Evolutionary conservation across 2,888 invertebrate genomes (phyloP).

Genomic region (Ochropleura leucogaster): DNA sequence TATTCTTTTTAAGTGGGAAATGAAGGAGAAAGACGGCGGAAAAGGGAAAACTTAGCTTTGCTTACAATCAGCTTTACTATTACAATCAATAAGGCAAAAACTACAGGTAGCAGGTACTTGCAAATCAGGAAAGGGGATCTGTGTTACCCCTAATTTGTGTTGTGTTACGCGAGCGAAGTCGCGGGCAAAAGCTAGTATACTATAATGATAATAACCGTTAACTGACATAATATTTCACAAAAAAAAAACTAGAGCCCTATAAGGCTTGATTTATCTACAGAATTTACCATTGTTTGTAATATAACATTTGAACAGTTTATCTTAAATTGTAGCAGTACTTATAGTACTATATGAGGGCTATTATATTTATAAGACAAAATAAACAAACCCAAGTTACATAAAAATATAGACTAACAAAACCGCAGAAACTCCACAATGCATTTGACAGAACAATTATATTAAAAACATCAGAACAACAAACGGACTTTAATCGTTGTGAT

Average conservation of each 20-base stretch:
- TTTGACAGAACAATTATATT: conserved; percentile 29
- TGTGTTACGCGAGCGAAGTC: too few species aligned
- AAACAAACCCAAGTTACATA: conserved; percentile 2
- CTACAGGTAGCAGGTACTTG: too few species aligned
- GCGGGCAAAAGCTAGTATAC: not conserved
- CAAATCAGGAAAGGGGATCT: too few species aligned
- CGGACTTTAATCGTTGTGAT: conserved; percentile 27
- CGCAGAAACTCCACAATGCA: conserved; percentile 13
- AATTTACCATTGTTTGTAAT: not conserved
- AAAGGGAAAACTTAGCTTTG: too few species aligned
- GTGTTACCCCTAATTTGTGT: too few species aligned
- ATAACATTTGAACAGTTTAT: conserved; percentile 4
- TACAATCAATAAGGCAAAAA: too few species aligned
- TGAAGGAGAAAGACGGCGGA: too few species aligned
- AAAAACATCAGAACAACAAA: conserved; percentile 44
- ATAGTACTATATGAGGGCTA: conserved; percentile 7
- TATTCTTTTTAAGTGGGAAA: too few species aligned
- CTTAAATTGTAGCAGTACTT: not conserved
- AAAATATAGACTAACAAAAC: not conserved
- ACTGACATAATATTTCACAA: not conserved
- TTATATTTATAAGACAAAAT: not conserved
- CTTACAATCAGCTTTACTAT: too few species aligned
- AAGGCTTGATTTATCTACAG: not conserved
- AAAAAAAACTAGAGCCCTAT: not conserved
- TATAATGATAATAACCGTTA: not conserved